Conservation (phyloP, 1,140 invertebrate genomes). For the Acyrthosiphon pisum region DNA sequence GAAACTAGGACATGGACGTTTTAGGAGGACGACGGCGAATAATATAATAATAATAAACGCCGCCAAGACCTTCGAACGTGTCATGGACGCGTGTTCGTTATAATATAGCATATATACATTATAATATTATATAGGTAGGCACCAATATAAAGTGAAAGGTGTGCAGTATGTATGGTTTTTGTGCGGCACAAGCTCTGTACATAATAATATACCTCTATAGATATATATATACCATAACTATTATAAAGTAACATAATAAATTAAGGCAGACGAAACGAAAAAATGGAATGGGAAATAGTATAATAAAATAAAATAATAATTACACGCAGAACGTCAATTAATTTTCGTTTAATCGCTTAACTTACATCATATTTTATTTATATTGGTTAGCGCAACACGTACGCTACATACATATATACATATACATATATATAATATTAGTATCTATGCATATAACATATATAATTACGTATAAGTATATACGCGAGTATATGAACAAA, state of each 20-base stretch:
- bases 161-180: not conserved
- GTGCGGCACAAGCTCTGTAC: not conserved
- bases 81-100: not conserved
- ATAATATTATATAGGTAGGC: not conserved
- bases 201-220: not conserved
- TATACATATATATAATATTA: not conserved
- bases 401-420: not conserved
- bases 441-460: not conserved
- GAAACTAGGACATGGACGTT: conserved; percentile 28
- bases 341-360: conserved; percentile 29
- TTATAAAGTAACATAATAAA: not conserved
- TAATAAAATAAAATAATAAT: conserved; percentile 12
- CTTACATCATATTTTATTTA: not conserved
- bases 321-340: conserved; percentile 25
- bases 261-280: not conserved
- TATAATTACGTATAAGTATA: not conserved
- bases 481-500: not conserved
- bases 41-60: not conserved
- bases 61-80: not conserved
- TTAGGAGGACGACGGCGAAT: conserved; percentile 24
- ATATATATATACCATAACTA: not conserved
- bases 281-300: conserved; percentile 33
- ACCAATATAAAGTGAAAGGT: conserved; percentile 38
- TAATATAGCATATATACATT: not conserved
- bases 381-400: conserved; percentile 13